Evolutionary conservation across 2,113 vertebrate genomes (phyloP).

Genomic region (Crypturellus undulatus): DNA sequence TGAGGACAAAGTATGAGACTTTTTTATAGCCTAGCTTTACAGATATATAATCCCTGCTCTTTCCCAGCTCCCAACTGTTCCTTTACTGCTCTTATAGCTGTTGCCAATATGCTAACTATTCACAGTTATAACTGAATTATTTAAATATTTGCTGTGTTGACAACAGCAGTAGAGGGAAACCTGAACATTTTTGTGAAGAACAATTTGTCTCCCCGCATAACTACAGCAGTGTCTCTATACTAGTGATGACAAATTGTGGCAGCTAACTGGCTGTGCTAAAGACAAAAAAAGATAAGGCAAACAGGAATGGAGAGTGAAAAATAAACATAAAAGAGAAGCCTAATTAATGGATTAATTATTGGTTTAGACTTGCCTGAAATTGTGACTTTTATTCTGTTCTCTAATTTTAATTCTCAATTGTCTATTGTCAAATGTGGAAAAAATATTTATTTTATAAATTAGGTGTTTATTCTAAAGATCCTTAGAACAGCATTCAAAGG

Average conservation of each 20-base stretch:
- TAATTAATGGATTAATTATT: not conserved
- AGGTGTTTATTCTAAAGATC: not conserved
- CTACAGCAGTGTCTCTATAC: not conserved
- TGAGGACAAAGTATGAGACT: not conserved
- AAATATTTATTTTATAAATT: fast-evolving
- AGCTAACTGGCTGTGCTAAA: not conserved
- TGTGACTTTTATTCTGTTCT: not conserved
- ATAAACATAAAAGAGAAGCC: not conserved
- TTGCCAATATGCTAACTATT: not conserved
- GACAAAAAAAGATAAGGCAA: not conserved
- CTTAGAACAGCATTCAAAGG: fast-evolving
- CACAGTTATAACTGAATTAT: not conserved
- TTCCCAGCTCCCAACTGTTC: not conserved
- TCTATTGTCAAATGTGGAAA: not conserved
- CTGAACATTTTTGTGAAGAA: not conserved
- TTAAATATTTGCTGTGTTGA: not conserved
- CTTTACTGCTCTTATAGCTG: not conserved
- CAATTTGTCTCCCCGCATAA: not conserved
- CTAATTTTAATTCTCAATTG: not conserved
- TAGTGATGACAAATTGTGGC: not conserved
- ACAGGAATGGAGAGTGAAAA: not conserved
- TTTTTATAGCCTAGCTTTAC: not conserved
- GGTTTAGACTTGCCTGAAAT: not conserved
- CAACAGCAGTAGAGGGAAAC: not conserved
- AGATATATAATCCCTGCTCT: not conserved